phyloP scores from a whole-genome alignment of 2,888 invertebrate species.

The Heliconius sara region DNA sequence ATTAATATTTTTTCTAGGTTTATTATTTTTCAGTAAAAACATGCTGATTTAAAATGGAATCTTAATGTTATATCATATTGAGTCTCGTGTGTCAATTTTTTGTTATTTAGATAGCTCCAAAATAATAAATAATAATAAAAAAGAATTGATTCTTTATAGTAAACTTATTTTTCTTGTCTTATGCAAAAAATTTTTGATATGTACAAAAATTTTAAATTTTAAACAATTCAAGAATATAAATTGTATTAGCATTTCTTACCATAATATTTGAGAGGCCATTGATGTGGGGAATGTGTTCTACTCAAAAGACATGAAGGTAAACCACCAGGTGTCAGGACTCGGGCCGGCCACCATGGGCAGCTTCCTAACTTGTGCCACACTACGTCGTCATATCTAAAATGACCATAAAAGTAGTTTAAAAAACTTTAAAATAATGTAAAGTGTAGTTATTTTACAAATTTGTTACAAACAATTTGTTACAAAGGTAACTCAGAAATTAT shows the following conservation, averaged over 20 bases:
- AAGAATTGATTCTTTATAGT: background rate
- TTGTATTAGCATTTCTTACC: constrained; percentile 54
- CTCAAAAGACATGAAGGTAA: constrained; percentile 68
- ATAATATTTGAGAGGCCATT: constrained; percentile 76
- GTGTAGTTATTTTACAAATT: too few species aligned
- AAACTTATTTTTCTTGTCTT: background rate
- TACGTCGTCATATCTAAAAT: constrained; percentile 70
- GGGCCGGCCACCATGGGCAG: constrained; percentile 78
- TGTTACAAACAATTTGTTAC: too few species aligned
- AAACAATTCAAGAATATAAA: too few species aligned
- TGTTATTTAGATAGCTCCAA: background rate
- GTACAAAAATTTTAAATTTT: too few species aligned
- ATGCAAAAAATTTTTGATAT: background rate
- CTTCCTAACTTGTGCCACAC: constrained; percentile 77
- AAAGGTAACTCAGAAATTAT: too few species aligned
- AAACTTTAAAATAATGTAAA: background rate
- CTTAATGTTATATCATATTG: background rate
- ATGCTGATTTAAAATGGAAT: background rate
- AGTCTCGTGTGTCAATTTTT: background rate
- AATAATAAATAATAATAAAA: background rate
- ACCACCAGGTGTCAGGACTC: constrained; percentile 69
- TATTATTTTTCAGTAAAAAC: background rate
- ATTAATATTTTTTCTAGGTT: background rate
- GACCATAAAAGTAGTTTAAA: background rate
- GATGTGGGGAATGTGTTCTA: constrained; percentile 58